These are phyloP conservation scores for Sebastes nivosus DNA, from an alignment of 2,797 vertebrate species.

Conservation along the genomic window DNA sequence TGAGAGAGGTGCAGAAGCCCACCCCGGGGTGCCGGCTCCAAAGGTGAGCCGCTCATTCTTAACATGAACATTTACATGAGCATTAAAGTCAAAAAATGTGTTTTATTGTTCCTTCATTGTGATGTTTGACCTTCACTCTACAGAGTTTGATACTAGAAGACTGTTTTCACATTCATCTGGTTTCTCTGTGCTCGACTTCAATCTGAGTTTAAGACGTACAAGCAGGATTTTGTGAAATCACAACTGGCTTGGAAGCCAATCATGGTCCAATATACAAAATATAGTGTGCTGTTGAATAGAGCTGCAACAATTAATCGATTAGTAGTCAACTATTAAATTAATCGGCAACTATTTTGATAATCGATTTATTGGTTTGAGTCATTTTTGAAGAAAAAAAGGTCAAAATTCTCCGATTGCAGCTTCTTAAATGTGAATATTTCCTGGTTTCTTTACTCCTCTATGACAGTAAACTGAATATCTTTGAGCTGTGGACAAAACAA, in stretches of 20 bases:
- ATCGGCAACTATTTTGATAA: no score
- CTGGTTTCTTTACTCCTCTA: no score
- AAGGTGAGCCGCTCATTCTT: slow-evolving; percentile 55
- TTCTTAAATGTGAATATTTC: no score
- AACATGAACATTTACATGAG: background rate
- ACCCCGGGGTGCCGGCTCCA: slow-evolving; percentile 82
- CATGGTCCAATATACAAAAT: background rate
- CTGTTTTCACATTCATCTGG: no score
- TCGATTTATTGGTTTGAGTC: no score
- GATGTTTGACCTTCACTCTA: background rate
- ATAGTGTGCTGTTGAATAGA: background rate
- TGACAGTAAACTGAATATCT: no score
- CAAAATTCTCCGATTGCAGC: no score
- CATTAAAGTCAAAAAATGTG: background rate
- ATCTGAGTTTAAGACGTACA: background rate
- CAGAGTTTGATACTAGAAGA: background rate
- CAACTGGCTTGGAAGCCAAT: background rate
- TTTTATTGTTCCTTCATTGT: no score
- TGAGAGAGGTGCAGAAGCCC: slow-evolving; percentile 83
- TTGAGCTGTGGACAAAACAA: no score
- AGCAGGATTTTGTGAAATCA: background rate
- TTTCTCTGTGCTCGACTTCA: background rate
- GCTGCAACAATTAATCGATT: no score
- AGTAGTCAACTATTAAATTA: no score
- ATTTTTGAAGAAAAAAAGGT: no score